phyloP scores from a whole-genome alignment of 2,113 vertebrate genomes.

The sheep (Ovis aries) region ARS-UI_Ramb_v3.0 NC_056065.1:58325501-58326000 shows the following conservation, averaged over 20 bases:
- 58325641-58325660: not conserved
- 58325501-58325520: not conserved
- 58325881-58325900: not conserved
- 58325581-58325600: not conserved
- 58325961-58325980: not conserved
- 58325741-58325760: not conserved
- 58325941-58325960: not conserved
- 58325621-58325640: not conserved
- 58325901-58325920: not conserved
- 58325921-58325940: not conserved
- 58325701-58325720: not conserved
- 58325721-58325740: not conserved
- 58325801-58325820: not conserved
- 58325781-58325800: not conserved
- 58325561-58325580: not conserved
- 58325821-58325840: not conserved
- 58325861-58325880: not conserved
- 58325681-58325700: not conserved
- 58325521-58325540: not conserved
- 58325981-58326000: not conserved
- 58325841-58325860: not conserved
- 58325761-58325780: not conserved
- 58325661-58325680: not conserved
- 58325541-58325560: not conserved
- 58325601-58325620: not conserved